Conservation (phyloP, 1,140 invertebrate species). For the Sipha flava region DNA sequence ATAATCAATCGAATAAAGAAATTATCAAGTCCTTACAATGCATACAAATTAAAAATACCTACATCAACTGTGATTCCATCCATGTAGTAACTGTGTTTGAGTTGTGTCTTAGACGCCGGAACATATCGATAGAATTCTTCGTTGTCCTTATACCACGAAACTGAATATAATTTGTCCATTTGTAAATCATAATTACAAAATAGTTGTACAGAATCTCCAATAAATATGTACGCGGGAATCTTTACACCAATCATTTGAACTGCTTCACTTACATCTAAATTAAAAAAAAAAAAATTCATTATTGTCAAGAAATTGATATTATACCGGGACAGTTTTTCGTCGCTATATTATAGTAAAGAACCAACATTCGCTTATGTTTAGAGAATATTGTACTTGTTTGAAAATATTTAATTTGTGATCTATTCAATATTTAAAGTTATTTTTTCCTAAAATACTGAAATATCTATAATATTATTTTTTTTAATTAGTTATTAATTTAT, state of each 20-base stretch:
- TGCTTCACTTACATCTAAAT: slow-evolving; percentile 42
- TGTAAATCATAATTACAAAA: slow-evolving; percentile 72
- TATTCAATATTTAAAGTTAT: no score
- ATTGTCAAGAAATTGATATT: no score
- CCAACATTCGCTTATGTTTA: no score
- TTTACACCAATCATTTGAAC: slow-evolving; percentile 55
- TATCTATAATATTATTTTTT: no score
- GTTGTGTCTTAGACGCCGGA: slow-evolving; percentile 62
- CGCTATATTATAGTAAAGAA: no score
- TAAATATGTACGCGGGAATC: slow-evolving; percentile 59
- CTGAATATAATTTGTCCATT: slow-evolving; percentile 64
- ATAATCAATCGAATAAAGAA: no score
- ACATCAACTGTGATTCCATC: slow-evolving; percentile 74
- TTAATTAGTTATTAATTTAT: no score
- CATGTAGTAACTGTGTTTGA: slow-evolving; percentile 61
- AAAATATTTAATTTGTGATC: no score
- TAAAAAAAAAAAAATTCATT: neutral
- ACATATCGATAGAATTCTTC: slow-evolving; percentile 78
- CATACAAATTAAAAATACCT: slow-evolving; percentile 47
- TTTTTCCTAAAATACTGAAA: no score
- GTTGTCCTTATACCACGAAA: slow-evolving; percentile 81
- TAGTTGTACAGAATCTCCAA: slow-evolving; percentile 58
- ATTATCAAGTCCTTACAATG: no score
- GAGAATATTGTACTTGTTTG: no score
- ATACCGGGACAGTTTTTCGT: no score